Conservation (phyloP, 2,888 invertebrate species). For the Papilio gigon region DNA sequence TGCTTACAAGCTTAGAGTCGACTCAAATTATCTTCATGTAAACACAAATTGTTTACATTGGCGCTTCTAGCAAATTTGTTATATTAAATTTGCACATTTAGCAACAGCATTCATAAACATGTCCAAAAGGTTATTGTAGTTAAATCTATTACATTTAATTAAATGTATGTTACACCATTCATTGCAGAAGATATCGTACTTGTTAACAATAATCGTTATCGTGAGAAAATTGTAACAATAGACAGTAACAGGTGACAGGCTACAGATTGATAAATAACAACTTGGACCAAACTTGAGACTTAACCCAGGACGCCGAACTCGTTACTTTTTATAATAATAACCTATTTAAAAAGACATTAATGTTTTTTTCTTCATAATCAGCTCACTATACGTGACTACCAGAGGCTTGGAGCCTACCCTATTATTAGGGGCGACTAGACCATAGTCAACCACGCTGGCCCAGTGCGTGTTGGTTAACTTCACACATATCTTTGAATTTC, state of each 20-base stretch:
- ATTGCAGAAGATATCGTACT: not conserved
- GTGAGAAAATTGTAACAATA: slow-evolving; percentile 11
- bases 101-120: not conserved
- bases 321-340: not conserved
- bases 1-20: not conserved
- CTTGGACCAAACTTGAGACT: not conserved
- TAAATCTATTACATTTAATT: not conserved
- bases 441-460: no score
- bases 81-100: no score
- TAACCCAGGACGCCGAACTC: not conserved
- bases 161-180: no score
- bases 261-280: not conserved
- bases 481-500: no score
- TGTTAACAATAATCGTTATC: not conserved
- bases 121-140: not conserved
- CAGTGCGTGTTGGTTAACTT: no score
- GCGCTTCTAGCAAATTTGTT: slow-evolving; percentile 13
- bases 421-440: no score
- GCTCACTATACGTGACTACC: no score
- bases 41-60: slow-evolving; percentile 24
- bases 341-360: not conserved
- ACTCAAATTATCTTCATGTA: slow-evolving; percentile 19
- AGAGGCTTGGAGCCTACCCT: no score
- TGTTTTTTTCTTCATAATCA: not conserved
- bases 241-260: slow-evolving; percentile 10